phyloP scores from a whole-genome alignment of 1,140 invertebrate species.

The Paralvinella palmiformis region DNA sequence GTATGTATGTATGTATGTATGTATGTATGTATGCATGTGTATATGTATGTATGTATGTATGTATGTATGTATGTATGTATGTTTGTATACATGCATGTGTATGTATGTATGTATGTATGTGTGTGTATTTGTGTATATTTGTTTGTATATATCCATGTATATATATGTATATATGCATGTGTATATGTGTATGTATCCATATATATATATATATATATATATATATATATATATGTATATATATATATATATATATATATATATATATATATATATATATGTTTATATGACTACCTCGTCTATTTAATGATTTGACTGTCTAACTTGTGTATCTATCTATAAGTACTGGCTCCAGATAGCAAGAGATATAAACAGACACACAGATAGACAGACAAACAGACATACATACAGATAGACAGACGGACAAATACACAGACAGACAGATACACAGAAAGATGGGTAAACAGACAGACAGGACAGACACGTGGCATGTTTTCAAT shows the following conservation, averaged over 20 bases:
- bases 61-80: neutral
- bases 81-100: neutral
- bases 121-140: neutral
- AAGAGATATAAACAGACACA: too few relatives aligned
- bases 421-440: too few relatives aligned
- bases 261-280: neutral
- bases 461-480: too few relatives aligned
- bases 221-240: neutral
- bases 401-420: too few relatives aligned
- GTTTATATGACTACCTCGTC: neutral
- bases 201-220: neutral
- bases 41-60: neutral
- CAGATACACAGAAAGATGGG: too few relatives aligned
- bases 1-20: conserved; percentile 10
- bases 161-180: neutral
- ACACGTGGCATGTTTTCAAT: too few relatives aligned
- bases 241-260: neutral
- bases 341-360: too few relatives aligned
- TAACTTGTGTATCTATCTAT: too few relatives aligned
- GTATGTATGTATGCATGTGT: neutral
- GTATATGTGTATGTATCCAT: neutral
- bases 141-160: neutral
- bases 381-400: too few relatives aligned
- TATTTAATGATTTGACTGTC: too few relatives aligned
- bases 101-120: neutral